phyloP scores from a whole-genome alignment of 2,797 vertebrate genomes.

The Myotis pilosus region DNA sequence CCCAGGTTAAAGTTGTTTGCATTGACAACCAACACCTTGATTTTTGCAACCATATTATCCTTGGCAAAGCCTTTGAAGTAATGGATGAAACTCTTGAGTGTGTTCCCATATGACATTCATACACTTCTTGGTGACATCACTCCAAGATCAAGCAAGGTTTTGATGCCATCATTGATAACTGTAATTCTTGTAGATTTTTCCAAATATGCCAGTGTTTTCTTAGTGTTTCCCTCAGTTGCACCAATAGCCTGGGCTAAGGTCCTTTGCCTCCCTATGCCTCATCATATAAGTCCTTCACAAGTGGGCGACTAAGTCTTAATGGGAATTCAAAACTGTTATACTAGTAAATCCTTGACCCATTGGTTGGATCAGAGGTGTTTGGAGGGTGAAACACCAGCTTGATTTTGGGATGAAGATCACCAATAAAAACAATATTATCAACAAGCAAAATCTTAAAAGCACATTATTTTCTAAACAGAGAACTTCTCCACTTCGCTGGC shows the following conservation, averaged over 20 bases:
- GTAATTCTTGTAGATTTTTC: neutral
- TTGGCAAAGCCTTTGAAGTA: neutral
- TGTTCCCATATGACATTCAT: neutral
- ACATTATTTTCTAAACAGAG: neutral
- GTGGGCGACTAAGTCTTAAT: neutral
- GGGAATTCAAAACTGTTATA: neutral
- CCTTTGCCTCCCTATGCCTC: neutral
- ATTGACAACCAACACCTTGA: neutral
- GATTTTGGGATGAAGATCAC: neutral
- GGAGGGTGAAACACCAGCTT: neutral
- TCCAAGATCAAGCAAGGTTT: neutral
- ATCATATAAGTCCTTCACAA: neutral
- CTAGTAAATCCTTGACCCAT: neutral
- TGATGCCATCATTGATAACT: neutral
- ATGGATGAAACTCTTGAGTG: neutral
- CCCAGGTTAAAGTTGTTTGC: neutral
- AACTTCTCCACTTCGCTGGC: no score
- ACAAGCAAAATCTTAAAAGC: neutral
- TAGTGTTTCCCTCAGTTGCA: neutral
- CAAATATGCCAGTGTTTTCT: neutral
- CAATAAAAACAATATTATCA: neutral
- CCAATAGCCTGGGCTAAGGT: neutral
- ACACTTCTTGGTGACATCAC: neutral
- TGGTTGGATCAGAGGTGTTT: neutral
- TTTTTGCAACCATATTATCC: neutral